phyloP scores from a whole-genome alignment of 2,113 vertebrate species.

The Tyrannus savana region DNA sequence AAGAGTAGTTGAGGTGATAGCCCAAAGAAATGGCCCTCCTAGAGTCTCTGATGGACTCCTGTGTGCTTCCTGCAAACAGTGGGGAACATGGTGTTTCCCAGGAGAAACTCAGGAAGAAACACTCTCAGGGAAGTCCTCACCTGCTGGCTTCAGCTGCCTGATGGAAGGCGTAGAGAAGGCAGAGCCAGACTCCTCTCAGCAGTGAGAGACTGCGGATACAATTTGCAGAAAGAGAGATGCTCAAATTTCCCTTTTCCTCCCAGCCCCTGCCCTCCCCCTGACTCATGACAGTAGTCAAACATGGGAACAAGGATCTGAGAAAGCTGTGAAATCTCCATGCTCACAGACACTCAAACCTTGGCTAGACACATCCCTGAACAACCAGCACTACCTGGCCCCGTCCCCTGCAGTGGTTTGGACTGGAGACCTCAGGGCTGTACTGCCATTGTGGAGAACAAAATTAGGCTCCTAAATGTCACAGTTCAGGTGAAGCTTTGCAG shows the following conservation, averaged over 20 bases:
- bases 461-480: background rate
- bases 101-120: background rate
- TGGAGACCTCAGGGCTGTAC: background rate
- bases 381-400: background rate
- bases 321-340: background rate
- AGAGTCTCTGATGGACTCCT: background rate
- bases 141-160: background rate
- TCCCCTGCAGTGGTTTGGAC: background rate
- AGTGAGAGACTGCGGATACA: background rate
- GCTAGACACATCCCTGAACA: background rate
- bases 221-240: background rate
- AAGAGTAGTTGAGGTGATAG: fast-evolving
- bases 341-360: background rate
- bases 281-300: background rate
- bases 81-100: background rate
- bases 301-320: background rate
- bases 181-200: background rate
- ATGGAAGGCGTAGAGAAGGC: background rate
- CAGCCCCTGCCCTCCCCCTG: background rate
- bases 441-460: fast-evolving
- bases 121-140: background rate
- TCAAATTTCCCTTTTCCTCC: background rate
- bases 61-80: background rate
- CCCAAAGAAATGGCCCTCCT: background rate
- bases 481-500: background rate